Evolutionary conservation across 2,888 invertebrate genomes (phyloP), one percentile per base, ranked within the genome.

Genomic region (Abscondita cerata): DNA sequence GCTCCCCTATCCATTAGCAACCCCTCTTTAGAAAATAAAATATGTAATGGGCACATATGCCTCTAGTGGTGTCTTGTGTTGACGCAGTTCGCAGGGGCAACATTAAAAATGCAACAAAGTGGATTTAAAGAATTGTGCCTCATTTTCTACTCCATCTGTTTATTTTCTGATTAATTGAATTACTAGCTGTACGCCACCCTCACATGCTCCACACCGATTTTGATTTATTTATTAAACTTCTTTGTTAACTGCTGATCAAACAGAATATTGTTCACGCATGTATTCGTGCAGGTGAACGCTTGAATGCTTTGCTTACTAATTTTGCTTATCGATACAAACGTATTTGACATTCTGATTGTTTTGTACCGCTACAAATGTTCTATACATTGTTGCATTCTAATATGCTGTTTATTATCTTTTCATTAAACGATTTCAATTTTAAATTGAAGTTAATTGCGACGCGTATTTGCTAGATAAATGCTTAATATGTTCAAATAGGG

Each of bases 11-110:
- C 68, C 69, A 71, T 71, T 71, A 71, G 69, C 68, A 58, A 67
- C 70, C 68, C 71, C 60, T 59, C 53, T 52, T 61, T 58, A 54
- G 52, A 62, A 62, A 63, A 64, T 67, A 67, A 68, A 70, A 66
- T 67, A 66, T 68, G 65, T 70, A 70, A 68, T 67, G 68, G 66
- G 62, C 68, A 68, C 68, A 70, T 67, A 70, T 68, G 69, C 66
- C 69, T 64, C 54, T 51, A 56, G 62, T 66, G 54, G 58, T 58
- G 60, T 60, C 57, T 57, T 63, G 59, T 63, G 46, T 54, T 50
- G 41, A 56, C 50, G 36, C 53, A 59, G 53, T 44, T 54, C 41
- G 55, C 59, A 38, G 31, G 46, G 40, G 51, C 12, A 52, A 19
- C 64, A 62, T 68, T 66, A 64, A 64, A 60, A 66, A 66, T 68